These are phyloP conservation scores for Mormyrops attenuatus DNA, from an alignment of 2,797 vertebrate species.

Conservation along the genomic window DNA sequence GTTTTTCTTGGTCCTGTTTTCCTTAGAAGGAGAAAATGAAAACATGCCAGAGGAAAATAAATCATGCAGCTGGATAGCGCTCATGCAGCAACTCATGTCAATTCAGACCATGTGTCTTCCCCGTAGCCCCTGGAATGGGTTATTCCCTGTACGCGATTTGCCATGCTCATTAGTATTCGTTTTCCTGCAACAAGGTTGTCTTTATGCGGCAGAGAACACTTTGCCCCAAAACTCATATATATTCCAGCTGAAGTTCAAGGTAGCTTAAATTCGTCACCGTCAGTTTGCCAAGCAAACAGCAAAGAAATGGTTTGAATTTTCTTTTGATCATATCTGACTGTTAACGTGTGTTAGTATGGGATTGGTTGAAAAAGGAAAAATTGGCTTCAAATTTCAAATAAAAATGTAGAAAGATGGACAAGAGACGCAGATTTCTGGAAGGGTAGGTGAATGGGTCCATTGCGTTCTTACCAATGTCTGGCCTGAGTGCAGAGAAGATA, in stretches of 20 bases:
- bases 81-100: background rate
- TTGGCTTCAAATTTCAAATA: background rate
- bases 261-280: background rate
- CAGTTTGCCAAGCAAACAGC: background rate
- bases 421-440: background rate
- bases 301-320: background rate
- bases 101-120: background rate
- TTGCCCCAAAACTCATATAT: conserved; percentile 14
- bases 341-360: background rate
- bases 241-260: background rate
- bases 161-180: conserved; percentile 8
- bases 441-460: conserved; percentile 3
- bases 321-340: background rate
- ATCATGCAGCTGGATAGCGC: background rate
- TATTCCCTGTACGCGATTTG: background rate
- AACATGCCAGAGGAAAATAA: background rate
- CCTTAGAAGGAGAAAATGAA: background rate
- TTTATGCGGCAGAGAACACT: conserved; percentile 31
- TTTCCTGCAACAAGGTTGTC: conserved; percentile 42
- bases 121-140: background rate
- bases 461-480: background rate
- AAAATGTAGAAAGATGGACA: background rate
- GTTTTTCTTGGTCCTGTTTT: conserved; percentile 11
- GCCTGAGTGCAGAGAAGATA: background rate
- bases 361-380: background rate